Base-by-base conservation (phyloP, 2,888 invertebrate species). In the Oligia latruncula region DNA sequence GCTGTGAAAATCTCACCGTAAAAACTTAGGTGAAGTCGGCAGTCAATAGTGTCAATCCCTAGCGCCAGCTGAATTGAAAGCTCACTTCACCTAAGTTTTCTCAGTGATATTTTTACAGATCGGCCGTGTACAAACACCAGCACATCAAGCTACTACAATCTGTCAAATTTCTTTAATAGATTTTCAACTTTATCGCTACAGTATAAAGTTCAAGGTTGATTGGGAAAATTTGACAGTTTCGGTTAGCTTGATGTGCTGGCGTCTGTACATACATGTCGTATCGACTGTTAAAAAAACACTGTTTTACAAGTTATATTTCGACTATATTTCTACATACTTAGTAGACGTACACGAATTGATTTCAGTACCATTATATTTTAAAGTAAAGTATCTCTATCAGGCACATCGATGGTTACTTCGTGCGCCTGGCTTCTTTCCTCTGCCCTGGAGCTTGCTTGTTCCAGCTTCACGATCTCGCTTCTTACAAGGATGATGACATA, bases 401-500 rank as follows among this genome's bases (percentile, higher is more conserved):
- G 89, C 43, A 95, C 90, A 55, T 93, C 93, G 5, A 95, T 86
- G 9, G 83, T 80, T 1, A 91, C 91, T 60, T 92, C 92, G 15
- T 86, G 74, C 0, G 65, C 84, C 13, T 82, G 76, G 6, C 77
- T 78, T 3, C 87, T 88, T 64, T 91, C 89, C 58, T 80, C 78
- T 13, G 82, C 72, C 75, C 87, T 81, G 64, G 86, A 67, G 77
- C 90, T 78, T 60, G 89, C 88, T 73, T 90, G 81, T 86, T 96
- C 95, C 78, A 96, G 82, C 84, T 95, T 95, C 55, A 96, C 84
- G 2, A 95, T 93, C 83, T 96, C 95, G 78, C 96, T 97, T 60
- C 96, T 92, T 11, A 96, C 96, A 67, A 97, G 84, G n/a, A 96
- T 87, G 23, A 96, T 94, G 40, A 96, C 94, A 88, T 97, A 97